Evolutionary conservation across 2,888 invertebrate species (phyloP), one percentile per base, ranked within the genome.

Genomic region (Rambutsinella grinnellia): DNA sequence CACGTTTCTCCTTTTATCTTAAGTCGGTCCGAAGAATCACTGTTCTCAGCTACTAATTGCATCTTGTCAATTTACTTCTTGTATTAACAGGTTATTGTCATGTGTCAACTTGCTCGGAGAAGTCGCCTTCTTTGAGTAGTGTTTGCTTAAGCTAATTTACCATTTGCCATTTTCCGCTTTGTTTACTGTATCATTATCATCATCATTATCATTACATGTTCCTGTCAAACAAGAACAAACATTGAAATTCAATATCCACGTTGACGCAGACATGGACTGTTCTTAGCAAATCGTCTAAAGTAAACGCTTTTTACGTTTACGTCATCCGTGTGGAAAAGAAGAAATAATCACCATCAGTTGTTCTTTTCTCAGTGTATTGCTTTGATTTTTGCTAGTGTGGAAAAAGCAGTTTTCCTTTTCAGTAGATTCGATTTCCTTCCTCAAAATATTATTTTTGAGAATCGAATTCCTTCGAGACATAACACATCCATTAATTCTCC

Each of bases 401-500:
- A 36, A 8, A 36, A 8, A 36, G 36, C 36, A 36, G 13, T 36
- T 36, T 36, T 13, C 5, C 36, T 36, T 36, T 36, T 36, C 36
- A 36, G 36, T 13, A n/a, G n/a, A n/a, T n/a, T n/a, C n/a, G n/a
- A n/a, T 13, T 36, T 36, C 5, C 36, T 8, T 5, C 13, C 36
- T 2, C 19, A 17, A 61, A 53, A 61, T 60, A 69, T 61, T 53
- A 53, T 61, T 60, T 56, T 56, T 56, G 47, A 70, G 47, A 69
- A 47, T 61, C 54, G 61, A 61, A 70, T 70, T 70, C 56, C 47
- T 62, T 54, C 44, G 13, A 62, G 62, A 44, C 62, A 62, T 24
- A 53, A 56, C 53, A 53, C 5, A 36, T 26, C 62, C 70, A 70
- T 70, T 62, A 70, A 70, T 70, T 62, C 26, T 54, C 70, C 62